phyloP scores from a whole-genome alignment of 2,113 vertebrate species.

The Galemys pyrenaicus region DNA sequence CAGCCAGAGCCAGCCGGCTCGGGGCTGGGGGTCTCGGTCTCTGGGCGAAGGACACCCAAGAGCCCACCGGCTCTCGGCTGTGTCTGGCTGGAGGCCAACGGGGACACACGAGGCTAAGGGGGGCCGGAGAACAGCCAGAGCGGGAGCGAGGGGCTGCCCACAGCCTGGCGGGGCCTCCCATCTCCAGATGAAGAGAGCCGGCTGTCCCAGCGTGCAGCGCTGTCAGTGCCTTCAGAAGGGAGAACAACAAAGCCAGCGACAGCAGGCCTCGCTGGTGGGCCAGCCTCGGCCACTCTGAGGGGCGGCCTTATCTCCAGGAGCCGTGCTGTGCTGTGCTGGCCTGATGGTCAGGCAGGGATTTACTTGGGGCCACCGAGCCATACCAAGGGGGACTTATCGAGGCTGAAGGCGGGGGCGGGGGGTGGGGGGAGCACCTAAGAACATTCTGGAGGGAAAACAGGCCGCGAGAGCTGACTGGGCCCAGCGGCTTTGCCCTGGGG shows the following conservation, averaged over 20 bases:
- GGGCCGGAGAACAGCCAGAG: fast-evolving
- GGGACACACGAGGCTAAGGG: not conserved
- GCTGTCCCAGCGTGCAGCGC: not conserved
- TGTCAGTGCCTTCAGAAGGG: not conserved
- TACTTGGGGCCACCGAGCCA: conserved; percentile 17
- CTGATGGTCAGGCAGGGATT: conserved; percentile 74
- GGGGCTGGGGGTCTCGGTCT: not conserved
- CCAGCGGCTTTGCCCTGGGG: too few species aligned
- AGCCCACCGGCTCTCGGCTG: not conserved
- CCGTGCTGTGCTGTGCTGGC: conserved; percentile 75
- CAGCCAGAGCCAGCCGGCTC: too few species aligned
- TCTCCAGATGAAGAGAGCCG: fast-evolving
- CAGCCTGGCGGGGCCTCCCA: too few species aligned
- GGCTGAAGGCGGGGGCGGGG: not conserved
- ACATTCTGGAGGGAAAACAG: not conserved
- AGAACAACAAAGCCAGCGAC: not conserved
- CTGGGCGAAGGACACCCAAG: not conserved
- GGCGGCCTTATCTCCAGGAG: conserved; percentile 66
- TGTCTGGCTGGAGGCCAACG: not conserved
- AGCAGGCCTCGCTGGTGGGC: too few species aligned
- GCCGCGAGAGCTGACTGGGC: conserved; percentile 5
- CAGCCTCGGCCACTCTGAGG: too few species aligned
- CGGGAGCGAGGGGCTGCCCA: not conserved
- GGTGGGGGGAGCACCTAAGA: not conserved
- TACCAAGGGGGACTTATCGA: conserved; percentile 1